phyloP scores from a whole-genome alignment of 1,140 invertebrate species.

The Ephestia elutella region DNA sequence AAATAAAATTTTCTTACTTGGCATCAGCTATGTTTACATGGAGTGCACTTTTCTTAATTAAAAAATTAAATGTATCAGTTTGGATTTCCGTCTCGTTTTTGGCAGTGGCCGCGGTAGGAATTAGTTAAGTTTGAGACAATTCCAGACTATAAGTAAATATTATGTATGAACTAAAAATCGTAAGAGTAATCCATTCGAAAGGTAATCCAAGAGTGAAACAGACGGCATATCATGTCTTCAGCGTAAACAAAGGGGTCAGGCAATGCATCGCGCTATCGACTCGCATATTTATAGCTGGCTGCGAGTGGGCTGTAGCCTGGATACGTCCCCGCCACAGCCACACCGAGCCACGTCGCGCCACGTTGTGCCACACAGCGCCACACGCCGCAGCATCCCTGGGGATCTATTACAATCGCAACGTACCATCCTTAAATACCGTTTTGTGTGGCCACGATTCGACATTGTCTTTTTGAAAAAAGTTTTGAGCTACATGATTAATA shows the following conservation, averaged over 20 bases:
- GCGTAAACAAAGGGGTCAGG: constrained; percentile 20
- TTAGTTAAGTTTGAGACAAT: no score
- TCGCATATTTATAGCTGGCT: constrained; percentile 34
- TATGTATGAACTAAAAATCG: no score
- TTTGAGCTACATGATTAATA: no score
- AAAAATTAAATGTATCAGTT: no score
- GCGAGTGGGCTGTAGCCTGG: constrained; percentile 10
- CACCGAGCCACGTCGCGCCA: neutral
- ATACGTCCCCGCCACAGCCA: constrained; percentile 2
- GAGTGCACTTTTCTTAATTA: no score
- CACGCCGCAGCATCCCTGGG: neutral
- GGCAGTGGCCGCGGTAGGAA: no score
- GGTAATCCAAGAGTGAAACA: neutral
- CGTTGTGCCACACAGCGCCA: neutral
- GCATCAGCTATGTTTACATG: no score
- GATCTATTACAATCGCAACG: neutral
- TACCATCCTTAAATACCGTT: neutral
- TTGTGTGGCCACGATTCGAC: neutral
- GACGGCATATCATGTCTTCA: neutral
- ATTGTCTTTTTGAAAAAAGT: neutral
- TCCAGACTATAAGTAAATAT: no score
- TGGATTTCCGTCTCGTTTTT: no score
- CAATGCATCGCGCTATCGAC: constrained; percentile 33
- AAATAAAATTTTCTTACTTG: no score
- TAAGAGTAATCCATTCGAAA: no score